phyloP scores from a whole-genome alignment of 1,140 invertebrate genomes.

The Temnothorax nylanderi region DNA sequence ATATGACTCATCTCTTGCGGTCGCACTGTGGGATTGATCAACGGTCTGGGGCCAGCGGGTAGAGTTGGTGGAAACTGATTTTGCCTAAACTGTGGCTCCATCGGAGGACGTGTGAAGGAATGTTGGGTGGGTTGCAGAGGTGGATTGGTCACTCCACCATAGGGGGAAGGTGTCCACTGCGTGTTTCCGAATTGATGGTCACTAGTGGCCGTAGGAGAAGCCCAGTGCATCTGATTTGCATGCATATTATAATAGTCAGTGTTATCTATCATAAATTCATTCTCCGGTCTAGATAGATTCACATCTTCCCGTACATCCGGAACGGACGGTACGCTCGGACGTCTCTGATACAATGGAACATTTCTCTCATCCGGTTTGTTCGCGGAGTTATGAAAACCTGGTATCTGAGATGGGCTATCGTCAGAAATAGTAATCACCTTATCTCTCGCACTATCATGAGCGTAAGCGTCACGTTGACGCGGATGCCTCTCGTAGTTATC shows the following conservation, averaged over 20 bases:
- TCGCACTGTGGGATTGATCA: conserved; percentile 55
- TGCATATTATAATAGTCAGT: conserved; percentile 65
- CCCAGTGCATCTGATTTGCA: conserved; percentile 52
- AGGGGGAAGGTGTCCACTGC: conserved; percentile 55
- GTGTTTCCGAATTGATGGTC: conserved; percentile 47
- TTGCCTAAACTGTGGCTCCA: conserved; percentile 55
- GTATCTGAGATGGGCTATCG: conserved; percentile 3
- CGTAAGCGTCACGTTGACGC: conserved; percentile 59
- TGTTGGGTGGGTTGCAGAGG: conserved; percentile 25
- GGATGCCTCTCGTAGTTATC: conserved; percentile 79
- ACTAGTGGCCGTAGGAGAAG: background rate
- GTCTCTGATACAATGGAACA: conserved; percentile 59
- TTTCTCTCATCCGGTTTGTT: conserved; percentile 51
- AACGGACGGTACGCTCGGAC: background rate
- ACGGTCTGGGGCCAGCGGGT: conserved; percentile 49
- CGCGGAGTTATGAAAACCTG: background rate
- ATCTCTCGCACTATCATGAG: conserved; percentile 50
- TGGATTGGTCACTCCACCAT: conserved; percentile 40
- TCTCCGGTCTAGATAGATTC: conserved; percentile 41
- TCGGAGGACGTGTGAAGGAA: conserved; percentile 58
- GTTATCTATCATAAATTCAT: conserved; percentile 53
- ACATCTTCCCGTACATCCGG: background rate
- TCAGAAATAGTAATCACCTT: conserved; percentile 13
- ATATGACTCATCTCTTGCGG: conserved; percentile 66
- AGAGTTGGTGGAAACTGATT: conserved; percentile 39